Evolutionary conservation across 2,113 vertebrate species (phyloP).

Genomic region (Mastomys natalensis): DNA sequence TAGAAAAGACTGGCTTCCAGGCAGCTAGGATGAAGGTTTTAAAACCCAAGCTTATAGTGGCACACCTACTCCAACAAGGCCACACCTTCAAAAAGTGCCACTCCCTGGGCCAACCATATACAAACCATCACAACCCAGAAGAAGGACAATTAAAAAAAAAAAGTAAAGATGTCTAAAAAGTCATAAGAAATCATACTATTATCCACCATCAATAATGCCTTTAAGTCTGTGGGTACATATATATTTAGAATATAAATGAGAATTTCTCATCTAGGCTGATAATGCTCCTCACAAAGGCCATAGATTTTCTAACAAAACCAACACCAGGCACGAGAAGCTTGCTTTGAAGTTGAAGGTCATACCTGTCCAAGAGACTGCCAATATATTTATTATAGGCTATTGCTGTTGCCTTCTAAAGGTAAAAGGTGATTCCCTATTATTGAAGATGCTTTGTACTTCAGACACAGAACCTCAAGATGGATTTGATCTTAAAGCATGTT

Average conservation of each 20-base stretch:
- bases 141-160: background rate
- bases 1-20: too few species aligned
- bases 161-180: background rate
- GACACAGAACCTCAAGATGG: background rate
- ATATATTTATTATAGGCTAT: background rate
- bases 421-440: background rate
- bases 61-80: too few species aligned
- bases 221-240: background rate
- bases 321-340: background rate
- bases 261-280: background rate
- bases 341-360: background rate
- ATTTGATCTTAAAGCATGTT: background rate
- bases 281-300: background rate
- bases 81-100: too few species aligned
- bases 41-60: too few species aligned
- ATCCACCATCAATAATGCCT: background rate
- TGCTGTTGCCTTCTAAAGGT: background rate
- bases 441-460: background rate
- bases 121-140: background rate
- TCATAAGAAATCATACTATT: background rate
- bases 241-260: background rate
- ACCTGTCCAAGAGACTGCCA: background rate
- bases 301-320: background rate
- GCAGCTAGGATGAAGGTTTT: too few species aligned
- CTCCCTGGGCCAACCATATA: too few species aligned